A percentile compares a stretch with the other conserved stretches of the same genome.
Conservation (phyloP, 2,113 vertebrate genomes). For the Cyphomyrus plagiostoma region DNA sequence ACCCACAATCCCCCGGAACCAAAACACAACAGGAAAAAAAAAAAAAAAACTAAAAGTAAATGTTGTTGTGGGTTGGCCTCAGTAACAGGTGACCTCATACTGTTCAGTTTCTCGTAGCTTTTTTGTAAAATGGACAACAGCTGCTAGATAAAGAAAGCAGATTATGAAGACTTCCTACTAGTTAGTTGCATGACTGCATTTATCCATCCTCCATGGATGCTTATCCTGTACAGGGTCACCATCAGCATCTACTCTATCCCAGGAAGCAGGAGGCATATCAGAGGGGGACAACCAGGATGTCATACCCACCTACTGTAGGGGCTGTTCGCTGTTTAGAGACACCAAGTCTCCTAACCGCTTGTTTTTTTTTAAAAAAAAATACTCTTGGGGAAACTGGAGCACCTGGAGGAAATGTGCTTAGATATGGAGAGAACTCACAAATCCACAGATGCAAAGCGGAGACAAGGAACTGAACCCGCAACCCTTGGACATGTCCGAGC, state of each 20-base stretch:
- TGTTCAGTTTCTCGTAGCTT: neutral
- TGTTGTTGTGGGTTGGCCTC: neutral
- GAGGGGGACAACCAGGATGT: neutral
- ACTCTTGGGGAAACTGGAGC: neutral
- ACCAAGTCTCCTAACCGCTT: neutral
- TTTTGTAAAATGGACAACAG: neutral
- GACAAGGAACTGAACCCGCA: neutral
- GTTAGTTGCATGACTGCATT: neutral
- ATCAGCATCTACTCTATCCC: neutral
- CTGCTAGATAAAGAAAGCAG: neutral
- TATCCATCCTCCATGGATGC: neutral
- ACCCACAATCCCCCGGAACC: neutral
- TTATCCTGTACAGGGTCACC: neutral
- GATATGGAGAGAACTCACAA: neutral
- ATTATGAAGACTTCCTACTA: neutral
- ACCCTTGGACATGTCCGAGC: neutral
- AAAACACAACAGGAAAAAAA: neutral
- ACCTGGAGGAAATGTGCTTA: neutral
- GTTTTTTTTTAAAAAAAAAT: neutral
- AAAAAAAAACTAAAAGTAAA: neutral
- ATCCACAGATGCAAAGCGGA: neutral
- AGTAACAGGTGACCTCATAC: neutral
- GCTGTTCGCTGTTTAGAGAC: neutral
- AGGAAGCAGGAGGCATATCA: neutral
- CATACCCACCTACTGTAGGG: neutral